phyloP scores from a whole-genome alignment of 2,113 vertebrate species.

The Platysteira castanea region DNA sequence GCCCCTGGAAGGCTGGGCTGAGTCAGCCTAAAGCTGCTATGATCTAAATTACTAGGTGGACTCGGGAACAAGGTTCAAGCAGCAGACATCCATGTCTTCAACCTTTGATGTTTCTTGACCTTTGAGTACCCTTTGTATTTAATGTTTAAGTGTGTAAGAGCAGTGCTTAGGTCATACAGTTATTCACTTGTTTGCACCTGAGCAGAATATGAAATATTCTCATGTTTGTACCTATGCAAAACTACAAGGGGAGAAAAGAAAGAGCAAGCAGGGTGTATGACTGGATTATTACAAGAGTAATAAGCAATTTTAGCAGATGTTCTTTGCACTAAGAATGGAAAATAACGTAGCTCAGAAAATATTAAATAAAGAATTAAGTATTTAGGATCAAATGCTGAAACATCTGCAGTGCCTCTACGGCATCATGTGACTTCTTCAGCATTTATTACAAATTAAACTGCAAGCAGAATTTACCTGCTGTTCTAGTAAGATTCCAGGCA shows the following conservation, averaged over 20 bases:
- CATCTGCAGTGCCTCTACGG: neutral
- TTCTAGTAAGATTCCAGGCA: neutral
- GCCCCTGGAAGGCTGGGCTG: slow-evolving; percentile 53
- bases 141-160: neutral
- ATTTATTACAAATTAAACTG: neutral
- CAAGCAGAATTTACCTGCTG: neutral
- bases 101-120: slow-evolving; percentile 54
- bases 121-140: neutral
- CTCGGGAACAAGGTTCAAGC: slow-evolving; percentile 51
- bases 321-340: neutral
- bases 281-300: neutral
- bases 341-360: neutral
- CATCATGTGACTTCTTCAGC: neutral
- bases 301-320: neutral
- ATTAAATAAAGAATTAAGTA: neutral
- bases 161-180: neutral
- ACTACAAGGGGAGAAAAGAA: neutral
- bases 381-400: neutral
- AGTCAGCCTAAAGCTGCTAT: slow-evolving; percentile 60
- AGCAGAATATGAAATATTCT: neutral
- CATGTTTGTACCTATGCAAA: neutral
- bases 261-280: neutral
- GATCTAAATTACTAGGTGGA: slow-evolving; percentile 50
- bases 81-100: slow-evolving; percentile 50
- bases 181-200: neutral